Percentiles rank a stretch among this genome's conserved stretches.
phyloP scores from a whole-genome alignment of 2,888 invertebrate genomes.

The Girardia tigrina region DNA sequence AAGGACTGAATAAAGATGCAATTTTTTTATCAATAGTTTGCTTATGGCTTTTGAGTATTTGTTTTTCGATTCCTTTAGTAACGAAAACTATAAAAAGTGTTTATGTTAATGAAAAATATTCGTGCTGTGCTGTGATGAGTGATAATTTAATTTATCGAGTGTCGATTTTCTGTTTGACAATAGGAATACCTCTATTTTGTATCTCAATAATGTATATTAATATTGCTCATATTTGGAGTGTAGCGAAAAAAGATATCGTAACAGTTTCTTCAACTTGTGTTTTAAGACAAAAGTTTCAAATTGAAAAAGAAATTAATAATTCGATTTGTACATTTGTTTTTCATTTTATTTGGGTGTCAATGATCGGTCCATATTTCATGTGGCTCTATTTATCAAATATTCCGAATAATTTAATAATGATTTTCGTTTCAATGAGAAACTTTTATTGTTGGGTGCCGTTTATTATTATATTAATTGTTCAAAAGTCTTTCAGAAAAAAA shows the following conservation, averaged over 20 bases:
- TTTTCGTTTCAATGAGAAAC: neutral
- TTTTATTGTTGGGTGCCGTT: constrained; percentile 5
- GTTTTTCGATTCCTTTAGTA: neutral
- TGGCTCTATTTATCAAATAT: neutral
- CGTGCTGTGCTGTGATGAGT: neutral
- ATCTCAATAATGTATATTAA: neutral
- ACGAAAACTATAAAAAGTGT: neutral
- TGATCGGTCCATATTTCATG: neutral
- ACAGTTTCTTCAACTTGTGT: neutral
- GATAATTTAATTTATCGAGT: neutral
- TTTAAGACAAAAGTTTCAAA: neutral
- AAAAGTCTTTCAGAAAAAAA: constrained; percentile 11
- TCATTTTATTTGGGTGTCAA: neutral
- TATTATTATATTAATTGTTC: neutral
- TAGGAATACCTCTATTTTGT: neutral
- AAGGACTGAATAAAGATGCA: constrained; percentile 6
- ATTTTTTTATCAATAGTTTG: neutral
- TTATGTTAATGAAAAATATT: neutral
- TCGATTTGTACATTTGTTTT: neutral
- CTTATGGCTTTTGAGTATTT: neutral
- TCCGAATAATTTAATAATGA: neutral
- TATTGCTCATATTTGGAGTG: neutral
- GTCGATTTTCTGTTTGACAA: neutral
- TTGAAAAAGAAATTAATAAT: neutral
- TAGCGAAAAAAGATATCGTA: neutral